phyloP scores from a whole-genome alignment of 2,888 invertebrate genomes.

The Acleris literana region DNA sequence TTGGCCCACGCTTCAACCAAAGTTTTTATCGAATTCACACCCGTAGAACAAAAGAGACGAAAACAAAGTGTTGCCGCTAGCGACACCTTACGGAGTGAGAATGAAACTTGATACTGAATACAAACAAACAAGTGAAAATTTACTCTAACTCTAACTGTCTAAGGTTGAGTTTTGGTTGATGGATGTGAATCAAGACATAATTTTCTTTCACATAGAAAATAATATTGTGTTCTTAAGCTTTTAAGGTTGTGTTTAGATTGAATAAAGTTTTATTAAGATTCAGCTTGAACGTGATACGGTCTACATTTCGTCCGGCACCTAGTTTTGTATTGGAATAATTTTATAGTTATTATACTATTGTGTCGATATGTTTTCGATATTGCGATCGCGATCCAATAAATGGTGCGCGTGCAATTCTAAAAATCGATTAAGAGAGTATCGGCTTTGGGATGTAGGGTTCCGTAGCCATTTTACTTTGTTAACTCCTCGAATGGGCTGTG shows the following conservation, averaged over 20 bases:
- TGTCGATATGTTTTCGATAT: slow-evolving; percentile 36
- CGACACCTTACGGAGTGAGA: slow-evolving; percentile 82
- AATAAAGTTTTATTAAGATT: slow-evolving; percentile 62
- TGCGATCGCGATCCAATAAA: slow-evolving; percentile 18
- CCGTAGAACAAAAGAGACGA: slow-evolving; percentile 76
- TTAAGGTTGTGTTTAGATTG: slow-evolving; percentile 51
- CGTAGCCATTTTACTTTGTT: background rate
- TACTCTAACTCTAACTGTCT: slow-evolving; percentile 43
- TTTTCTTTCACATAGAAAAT: slow-evolving; percentile 17
- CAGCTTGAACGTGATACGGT: slow-evolving; percentile 74
- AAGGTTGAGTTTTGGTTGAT: slow-evolving; percentile 48
- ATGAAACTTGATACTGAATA: slow-evolving; percentile 73
- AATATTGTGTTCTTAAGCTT: slow-evolving; percentile 43
- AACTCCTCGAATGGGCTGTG: no score
- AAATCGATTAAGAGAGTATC: no score
- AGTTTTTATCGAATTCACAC: slow-evolving; percentile 77
- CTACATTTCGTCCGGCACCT: slow-evolving; percentile 73
- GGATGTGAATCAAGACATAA: slow-evolving; percentile 31
- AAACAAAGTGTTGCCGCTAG: slow-evolving; percentile 75
- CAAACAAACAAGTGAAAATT: slow-evolving; percentile 42
- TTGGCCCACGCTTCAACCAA: slow-evolving; percentile 65
- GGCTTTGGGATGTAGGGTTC: background rate
- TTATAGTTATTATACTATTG: slow-evolving; percentile 71
- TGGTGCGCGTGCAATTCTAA: background rate
- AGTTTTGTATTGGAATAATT: slow-evolving; percentile 80